These are phyloP conservation scores for Rhingia rostrata DNA, from an alignment of 2,888 invertebrate species.

Conservation along the genomic window DNA sequence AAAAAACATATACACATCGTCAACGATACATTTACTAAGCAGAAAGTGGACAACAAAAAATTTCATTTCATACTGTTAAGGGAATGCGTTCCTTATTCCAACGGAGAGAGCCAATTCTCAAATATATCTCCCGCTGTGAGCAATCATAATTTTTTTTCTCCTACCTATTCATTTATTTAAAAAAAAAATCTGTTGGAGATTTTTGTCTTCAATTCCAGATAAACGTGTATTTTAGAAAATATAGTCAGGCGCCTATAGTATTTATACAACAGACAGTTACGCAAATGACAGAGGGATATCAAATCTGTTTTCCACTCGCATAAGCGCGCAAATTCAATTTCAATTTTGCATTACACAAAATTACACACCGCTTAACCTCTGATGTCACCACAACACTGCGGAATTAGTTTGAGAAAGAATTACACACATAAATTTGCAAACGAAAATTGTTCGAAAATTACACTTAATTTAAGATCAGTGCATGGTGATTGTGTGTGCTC, in stretches of 20 bases:
- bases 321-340: conserved; percentile 38
- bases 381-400: conserved; percentile 43
- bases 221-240: conserved; percentile 1
- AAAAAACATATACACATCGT: conserved; percentile 19
- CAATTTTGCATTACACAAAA: conserved; percentile 44
- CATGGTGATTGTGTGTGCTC: conserved; percentile 38
- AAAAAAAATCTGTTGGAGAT: not conserved
- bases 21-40: conserved; percentile 11
- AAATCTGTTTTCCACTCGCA: conserved; percentile 36
- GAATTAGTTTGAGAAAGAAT: not conserved
- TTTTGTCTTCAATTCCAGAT: conserved; percentile 41
- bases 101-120: conserved; percentile 35
- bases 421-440: conserved; percentile 19
- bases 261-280: not conserved
- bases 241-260: conserved; percentile 24
- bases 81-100: conserved; percentile 46
- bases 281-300: conserved; percentile 5
- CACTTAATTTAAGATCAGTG: conserved; percentile 46
- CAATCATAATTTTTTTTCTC: conserved; percentile 31
- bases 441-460: conserved; percentile 55
- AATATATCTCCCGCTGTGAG: conserved; percentile 70
- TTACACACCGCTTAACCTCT: conserved; percentile 66
- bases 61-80: conserved; percentile 56
- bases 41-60: conserved; percentile 3
- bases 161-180: conserved; percentile 19